Percentiles rank a stretch among this genome's conserved stretches.
Evolutionary conservation across 35 echinoderm and acorn worm species (phyloP).

Genomic region (Lytechinus pictus): DNA sequence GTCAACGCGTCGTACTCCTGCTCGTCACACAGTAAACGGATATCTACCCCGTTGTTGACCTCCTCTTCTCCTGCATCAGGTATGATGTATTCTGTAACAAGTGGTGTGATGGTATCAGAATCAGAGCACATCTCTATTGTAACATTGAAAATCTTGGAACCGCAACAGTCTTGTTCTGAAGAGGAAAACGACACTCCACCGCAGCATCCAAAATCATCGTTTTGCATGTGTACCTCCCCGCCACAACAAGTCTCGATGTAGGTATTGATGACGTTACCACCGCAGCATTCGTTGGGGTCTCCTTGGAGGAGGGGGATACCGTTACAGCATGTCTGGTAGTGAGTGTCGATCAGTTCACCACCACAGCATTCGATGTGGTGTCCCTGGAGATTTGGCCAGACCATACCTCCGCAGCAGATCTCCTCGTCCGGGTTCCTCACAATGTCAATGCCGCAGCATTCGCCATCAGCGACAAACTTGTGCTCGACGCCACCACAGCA

Average conservation of each 20-base stretch:
- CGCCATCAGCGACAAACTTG: conserved; percentile 34
- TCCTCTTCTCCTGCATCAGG: neutral
- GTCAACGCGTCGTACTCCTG: neutral
- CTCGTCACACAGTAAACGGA: neutral
- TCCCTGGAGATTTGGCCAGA: neutral
- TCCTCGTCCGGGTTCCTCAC: conserved; percentile 47
- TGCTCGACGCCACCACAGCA: conserved; percentile 71
- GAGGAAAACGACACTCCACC: neutral
- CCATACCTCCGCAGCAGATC: conserved; percentile 61
- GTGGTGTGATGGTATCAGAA: neutral
- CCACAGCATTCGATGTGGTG: conserved; percentile 46
- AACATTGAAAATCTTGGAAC: neutral
- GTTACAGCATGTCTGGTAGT: conserved; percentile 18
- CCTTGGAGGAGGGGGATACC: neutral
- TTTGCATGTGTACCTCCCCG: neutral
- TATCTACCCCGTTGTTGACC: neutral
- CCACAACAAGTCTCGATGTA: conserved; percentile 22
- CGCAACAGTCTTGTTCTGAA: neutral
- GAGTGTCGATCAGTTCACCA: conserved; percentile 49
- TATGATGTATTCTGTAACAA: neutral
- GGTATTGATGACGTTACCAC: neutral
- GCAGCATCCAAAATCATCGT: conserved; percentile 18
- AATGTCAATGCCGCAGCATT: conserved; percentile 68
- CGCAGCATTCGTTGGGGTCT: conserved; percentile 1
- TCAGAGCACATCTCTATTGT: neutral